Evolutionary conservation across 2,888 invertebrate genomes (phyloP), one percentile per base, ranked within the genome.

Genomic region (Notodonta dromedarius): DNA sequence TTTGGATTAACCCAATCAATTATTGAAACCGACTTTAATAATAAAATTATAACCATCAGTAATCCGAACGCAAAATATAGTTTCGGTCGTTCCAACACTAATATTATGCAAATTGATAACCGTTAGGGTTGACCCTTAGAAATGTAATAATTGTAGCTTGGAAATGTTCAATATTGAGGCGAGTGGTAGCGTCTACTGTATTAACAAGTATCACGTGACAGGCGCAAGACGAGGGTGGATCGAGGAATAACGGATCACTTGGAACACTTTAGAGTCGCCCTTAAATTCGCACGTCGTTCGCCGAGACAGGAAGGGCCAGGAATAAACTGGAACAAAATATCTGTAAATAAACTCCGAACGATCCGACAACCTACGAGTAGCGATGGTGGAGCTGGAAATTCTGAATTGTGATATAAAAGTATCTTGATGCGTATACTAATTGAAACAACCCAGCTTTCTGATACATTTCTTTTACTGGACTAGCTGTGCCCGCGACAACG

Each of bases 281-380:
- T 92, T 91, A 89, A 86, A 93, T 93, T 93, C 86, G 91, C 92
- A 91, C 88, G 87, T 85, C 86, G 85, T 82, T 78, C 79, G 83
- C 70, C 82, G 86, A 82, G 88, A 89, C 90, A 89, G 91, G 90
- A 91, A 90, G 84, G 86, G 87, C 88, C 87, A 70, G 86, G 87
- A 91, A 92, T 91, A 92, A 88, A 90, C 86, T 85, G 87, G 86
- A 86, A 90, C 90, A 88, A 90, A 90, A 88, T 89, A 87, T 88
- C 89, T 89, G 79, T 79, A 90, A 91, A 93, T 91, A 92, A 89
- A 87, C 88, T 77, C 78, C 74, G 72, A 82, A 79, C 80, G 82
- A 83, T 78, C 81, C 80, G 79, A 79, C 73, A 24, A 24, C 24
- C 24, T 72, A 65, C 74, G 76, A 77, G 78, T 79, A 83, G 78